phyloP scores from a whole-genome alignment of 1,140 invertebrate genomes.

The Drosophila bocki region DNA sequence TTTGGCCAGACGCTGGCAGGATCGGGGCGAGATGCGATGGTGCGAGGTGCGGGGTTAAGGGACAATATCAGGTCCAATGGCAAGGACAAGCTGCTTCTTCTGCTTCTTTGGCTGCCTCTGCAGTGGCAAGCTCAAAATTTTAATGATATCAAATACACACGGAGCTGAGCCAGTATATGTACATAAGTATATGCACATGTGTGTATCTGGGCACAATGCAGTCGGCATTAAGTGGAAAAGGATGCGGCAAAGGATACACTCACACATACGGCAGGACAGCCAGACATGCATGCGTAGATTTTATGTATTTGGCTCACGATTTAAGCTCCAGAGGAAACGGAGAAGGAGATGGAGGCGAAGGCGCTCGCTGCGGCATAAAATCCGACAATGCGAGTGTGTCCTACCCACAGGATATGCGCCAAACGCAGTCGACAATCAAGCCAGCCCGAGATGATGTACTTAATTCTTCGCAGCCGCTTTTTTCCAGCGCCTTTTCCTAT shows the following conservation, averaged over 20 bases:
- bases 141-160: slow-evolving; percentile 71
- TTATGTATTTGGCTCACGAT: slow-evolving; percentile 81
- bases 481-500: slow-evolving; percentile 50
- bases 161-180: slow-evolving; percentile 8
- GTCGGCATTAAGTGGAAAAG: slow-evolving; percentile 68
- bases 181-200: neutral
- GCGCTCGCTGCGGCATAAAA: slow-evolving; percentile 72
- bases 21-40: slow-evolving; percentile 8
- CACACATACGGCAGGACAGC: neutral
- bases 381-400: slow-evolving; percentile 62
- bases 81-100: slow-evolving; percentile 65
- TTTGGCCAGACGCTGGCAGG: slow-evolving; percentile 49
- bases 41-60: neutral
- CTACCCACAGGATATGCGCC: slow-evolving; percentile 78
- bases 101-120: slow-evolving; percentile 45
- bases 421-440: slow-evolving; percentile 63
- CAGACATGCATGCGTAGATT: slow-evolving; percentile 59
- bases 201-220: slow-evolving; percentile 50
- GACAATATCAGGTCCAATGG: slow-evolving; percentile 52
- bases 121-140: slow-evolving; percentile 63
- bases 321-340: slow-evolving; percentile 45
- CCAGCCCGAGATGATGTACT: slow-evolving; percentile 74
- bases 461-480: slow-evolving; percentile 57
- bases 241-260: slow-evolving; percentile 56
- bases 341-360: slow-evolving; percentile 30